A percentile compares a stretch with the other conserved stretches of the same genome.
phyloP scores from a whole-genome alignment of 1,140 invertebrate genomes.

The Helicoverpa zea region DNA sequence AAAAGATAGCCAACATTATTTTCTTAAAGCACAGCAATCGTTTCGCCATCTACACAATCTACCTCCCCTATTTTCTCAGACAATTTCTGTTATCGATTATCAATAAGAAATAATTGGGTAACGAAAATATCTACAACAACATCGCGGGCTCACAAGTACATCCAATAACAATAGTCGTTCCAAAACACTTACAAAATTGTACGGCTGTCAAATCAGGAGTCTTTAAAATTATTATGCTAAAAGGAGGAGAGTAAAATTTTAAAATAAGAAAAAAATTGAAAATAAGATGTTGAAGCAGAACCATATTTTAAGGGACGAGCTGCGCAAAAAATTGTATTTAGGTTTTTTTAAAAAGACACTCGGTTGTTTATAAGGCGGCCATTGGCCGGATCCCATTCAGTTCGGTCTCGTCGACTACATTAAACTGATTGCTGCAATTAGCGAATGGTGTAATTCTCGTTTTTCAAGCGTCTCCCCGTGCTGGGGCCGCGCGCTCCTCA shows the following conservation, averaged over 20 bases:
- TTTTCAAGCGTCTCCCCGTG: conserved; percentile 70
- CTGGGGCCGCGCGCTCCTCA: conserved; percentile 54
- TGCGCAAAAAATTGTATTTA: conserved; percentile 36
- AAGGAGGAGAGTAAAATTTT: conserved; percentile 16
- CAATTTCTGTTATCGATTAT: conserved; percentile 30
- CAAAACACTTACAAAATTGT: conserved; percentile 38
- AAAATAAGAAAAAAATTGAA: too few relatives aligned
- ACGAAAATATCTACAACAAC: conserved; percentile 30
- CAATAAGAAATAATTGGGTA: conserved; percentile 38
- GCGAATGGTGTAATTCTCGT: conserved; percentile 84
- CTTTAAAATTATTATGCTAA: conserved; percentile 40
- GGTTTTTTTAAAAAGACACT: conserved; percentile 34
- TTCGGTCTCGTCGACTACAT: conserved; percentile 82
- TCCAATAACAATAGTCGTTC: conserved; percentile 36
- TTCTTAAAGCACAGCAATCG: conserved; percentile 12
- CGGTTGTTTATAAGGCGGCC: conserved; percentile 70
- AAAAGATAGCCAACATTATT: conserved; percentile 18
- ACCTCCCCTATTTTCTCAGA: background rate
- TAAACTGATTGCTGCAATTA: conserved; percentile 85
- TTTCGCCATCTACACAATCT: background rate
- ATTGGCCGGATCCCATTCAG: conserved; percentile 71
- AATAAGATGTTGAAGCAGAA: conserved; percentile 34
- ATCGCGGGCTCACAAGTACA: conserved; percentile 3
- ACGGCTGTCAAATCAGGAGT: conserved; percentile 30
- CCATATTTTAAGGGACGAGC: conserved; percentile 37